Base-by-base conservation (phyloP, 2,797 vertebrate genomes). In the Chrosomus eos region DNA sequence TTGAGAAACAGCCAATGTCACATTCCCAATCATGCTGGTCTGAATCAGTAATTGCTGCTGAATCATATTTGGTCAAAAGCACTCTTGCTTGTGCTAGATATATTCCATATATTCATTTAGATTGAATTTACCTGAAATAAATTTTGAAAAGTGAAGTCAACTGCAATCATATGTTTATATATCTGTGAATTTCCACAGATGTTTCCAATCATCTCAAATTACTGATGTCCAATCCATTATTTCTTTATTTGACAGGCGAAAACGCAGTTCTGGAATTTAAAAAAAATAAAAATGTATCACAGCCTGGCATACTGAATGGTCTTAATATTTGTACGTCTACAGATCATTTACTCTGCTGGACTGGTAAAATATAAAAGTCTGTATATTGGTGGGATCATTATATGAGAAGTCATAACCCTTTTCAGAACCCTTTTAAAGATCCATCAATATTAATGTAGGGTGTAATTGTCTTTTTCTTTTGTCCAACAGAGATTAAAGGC, bases 361-460 rank as follows among this genome's bases (percentile, higher is more conserved):
- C 36, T 79, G 74, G 38, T 40, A 68, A 86, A 86, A 72, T 82
- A 79, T 62, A 53, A 72, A 51, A n/a, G 26, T 73, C 55, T 86
- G 55, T 45, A 55, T 55, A 43, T 23, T 43, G 67, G 19, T 14
- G 21, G 80, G 26, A 38, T 60, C 16, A 18, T 86, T 48, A 58
- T 45, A 82, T 66, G 31, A 82, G 67, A 62, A 21, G 53, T n/a
- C 70, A 62, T 18, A 72, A 33, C 45, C 73, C 26, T 62, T 28
- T 28, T 72, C 55, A 67, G 26, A 74, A 53, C 14, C 36, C 26
- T 83, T 79, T 43, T 74, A 73, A 80, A 80, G 36, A 80, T 48
- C 77, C 38, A 87, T 74, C 60, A 67, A 58, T 67, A 83, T 79
- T 73, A 83, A 73, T 67, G 58, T 55, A 75, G 33, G 21, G 58